phyloP scores from a whole-genome alignment of 1,140 invertebrate genomes.

The Zaprionus nigranus region DNA sequence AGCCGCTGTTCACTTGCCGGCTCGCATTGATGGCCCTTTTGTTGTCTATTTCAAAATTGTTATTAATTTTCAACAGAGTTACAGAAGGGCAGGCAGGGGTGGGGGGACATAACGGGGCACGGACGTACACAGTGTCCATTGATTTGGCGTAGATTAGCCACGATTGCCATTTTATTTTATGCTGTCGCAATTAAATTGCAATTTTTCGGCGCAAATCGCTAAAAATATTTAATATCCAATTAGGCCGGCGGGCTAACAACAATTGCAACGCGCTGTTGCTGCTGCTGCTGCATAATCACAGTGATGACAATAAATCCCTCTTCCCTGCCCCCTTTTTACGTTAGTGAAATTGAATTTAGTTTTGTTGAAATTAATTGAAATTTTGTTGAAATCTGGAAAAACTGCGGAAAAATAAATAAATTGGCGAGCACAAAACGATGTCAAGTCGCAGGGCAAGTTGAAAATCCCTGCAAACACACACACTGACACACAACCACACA shows the following conservation, averaged over 20 bases:
- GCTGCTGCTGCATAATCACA: slow-evolving; percentile 6
- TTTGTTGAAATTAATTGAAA: slow-evolving; percentile 63
- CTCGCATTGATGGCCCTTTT: slow-evolving; percentile 12
- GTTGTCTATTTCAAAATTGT: slow-evolving; percentile 32
- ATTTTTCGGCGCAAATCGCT: slow-evolving; percentile 23
- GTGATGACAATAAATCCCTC: slow-evolving; percentile 43
- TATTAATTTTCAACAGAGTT: slow-evolving; percentile 42
- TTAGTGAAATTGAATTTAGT: slow-evolving; percentile 59
- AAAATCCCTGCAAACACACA: slow-evolving; percentile 17
- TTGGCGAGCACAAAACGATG: slow-evolving; percentile 48
- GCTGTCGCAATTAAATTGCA: slow-evolving; percentile 40
- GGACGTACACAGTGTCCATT: not conserved
- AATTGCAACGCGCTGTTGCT: not conserved
- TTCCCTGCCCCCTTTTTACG: slow-evolving; percentile 13
- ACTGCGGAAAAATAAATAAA: slow-evolving; percentile 66
- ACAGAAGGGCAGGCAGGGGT: not conserved
- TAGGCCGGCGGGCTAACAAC: slow-evolving; percentile 27
- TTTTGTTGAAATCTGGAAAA: slow-evolving; percentile 41
- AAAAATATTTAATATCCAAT: slow-evolving; percentile 60
- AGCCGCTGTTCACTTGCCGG: slow-evolving; percentile 28
- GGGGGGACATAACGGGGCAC: not conserved
- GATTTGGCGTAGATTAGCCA: slow-evolving; percentile 34
- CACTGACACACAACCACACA: slow-evolving; percentile 17
- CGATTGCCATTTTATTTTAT: slow-evolving; percentile 22
- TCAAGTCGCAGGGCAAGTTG: slow-evolving; percentile 43